Percentiles rank a stretch among this genome's conserved stretches.
Evolutionary conservation across 2,113 vertebrate genomes (phyloP).

Genomic region (Synchiropus splendidus): DNA sequence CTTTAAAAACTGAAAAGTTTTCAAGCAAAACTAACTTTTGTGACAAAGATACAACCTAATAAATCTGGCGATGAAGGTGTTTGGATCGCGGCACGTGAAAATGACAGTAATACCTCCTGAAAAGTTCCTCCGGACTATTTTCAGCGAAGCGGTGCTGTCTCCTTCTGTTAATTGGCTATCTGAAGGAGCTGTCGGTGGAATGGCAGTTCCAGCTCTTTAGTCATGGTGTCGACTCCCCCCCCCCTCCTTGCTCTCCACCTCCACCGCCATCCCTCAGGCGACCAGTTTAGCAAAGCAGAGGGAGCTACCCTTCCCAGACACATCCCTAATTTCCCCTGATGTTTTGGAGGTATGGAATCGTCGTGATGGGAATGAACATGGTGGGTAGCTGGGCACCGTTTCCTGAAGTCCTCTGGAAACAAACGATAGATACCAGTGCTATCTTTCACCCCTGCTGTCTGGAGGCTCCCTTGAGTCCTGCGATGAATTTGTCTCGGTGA

Average conservation of each 20-base stretch:
- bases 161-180: slow-evolving; percentile 56
- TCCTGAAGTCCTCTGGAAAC: slow-evolving; percentile 28
- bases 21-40: too few species aligned
- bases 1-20: too few species aligned
- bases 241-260: neutral
- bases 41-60: too few species aligned
- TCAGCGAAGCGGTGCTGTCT: slow-evolving; percentile 28
- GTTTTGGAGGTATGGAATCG: too few species aligned
- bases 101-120: too few species aligned
- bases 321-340: neutral
- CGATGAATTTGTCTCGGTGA: slow-evolving; percentile 42
- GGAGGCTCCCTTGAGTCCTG: slow-evolving; percentile 13
- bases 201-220: slow-evolving; percentile 32
- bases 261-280: slow-evolving; percentile 17
- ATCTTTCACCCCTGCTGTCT: slow-evolving; percentile 36
- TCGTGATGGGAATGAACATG: too few species aligned
- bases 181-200: slow-evolving; percentile 43
- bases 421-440: slow-evolving; percentile 28
- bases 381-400: slow-evolving; percentile 6
- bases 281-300: neutral
- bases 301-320: slow-evolving; percentile 1
- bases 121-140: neutral
- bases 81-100: too few species aligned
- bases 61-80: too few species aligned
- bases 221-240: slow-evolving; percentile 13